Evolutionary conservation across 2,797 vertebrate genomes (phyloP), one percentile per base, ranked within the genome.

Genomic region (Schizopygopsis pylzovi): DNA sequence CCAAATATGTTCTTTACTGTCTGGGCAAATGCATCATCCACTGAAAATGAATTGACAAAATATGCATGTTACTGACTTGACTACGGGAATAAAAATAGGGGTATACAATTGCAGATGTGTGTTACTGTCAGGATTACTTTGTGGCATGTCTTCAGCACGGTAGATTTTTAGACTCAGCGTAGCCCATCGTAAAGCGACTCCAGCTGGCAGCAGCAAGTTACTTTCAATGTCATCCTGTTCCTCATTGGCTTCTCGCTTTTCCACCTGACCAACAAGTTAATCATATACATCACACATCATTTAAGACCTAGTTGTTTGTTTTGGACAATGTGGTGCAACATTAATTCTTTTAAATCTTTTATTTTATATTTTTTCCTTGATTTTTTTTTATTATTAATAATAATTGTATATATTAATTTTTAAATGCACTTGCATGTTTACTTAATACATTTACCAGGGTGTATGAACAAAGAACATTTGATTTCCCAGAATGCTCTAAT

Each of bases 141-240:
- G 98, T 1, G 98, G 98, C 93, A 99, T 96, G 84, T 99, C 98
- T 89, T 99, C 98, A 0, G 98, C 98, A 85, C 98, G 95, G 93
- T 97, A 99, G 87, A 98, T 96, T 93, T 97, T 99, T 82, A 99
- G 95, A 84, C 95, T 90, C 70, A 99, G 96, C 4, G 96, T 97
- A 75, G 97, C 96, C 94, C 94, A 96, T 81, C 97, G 95, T 90
- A 98, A 94, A 1, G 96, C 93, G 25, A 97, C 93, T 77, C 98
- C 97, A 45, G 98, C 96, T 49, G 98, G 97, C 59, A 99, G 88
- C 89, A 99, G 90, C 61, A 99, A 93, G 90, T 99, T 99, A 88
- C 95, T 97, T 91, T 99, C 98, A 83, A 99, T 96, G 81, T 99
- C 97, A 45, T 99, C 98, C 0, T 93, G 92, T 87, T 98, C 98